phyloP scores from a whole-genome alignment of 2,113 vertebrate species.

The Clarias magur region DNA sequence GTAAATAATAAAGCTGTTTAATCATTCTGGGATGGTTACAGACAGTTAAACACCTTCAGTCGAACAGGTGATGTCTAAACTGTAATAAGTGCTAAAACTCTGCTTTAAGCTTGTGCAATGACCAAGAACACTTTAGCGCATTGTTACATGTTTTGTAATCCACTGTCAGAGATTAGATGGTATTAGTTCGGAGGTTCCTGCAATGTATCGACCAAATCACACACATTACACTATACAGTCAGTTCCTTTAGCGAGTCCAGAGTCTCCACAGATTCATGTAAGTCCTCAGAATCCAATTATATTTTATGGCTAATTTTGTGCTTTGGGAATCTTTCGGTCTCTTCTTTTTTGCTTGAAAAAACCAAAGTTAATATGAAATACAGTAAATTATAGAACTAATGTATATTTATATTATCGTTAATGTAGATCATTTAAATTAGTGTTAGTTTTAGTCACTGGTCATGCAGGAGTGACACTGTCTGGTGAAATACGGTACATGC shows the following conservation, averaged over 20 bases:
- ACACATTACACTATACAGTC: not conserved
- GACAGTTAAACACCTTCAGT: not conserved
- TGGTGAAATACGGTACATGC: not conserved
- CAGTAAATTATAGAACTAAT: not conserved
- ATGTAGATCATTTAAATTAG: not conserved
- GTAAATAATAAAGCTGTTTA: not conserved
- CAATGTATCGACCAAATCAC: not conserved
- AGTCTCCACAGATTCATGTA: conserved; percentile 29
- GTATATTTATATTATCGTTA: not conserved
- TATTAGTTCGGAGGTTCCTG: not conserved
- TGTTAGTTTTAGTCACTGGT: not conserved
- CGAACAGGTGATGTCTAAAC: not conserved
- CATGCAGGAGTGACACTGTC: not conserved
- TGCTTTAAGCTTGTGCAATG: conserved; percentile 7
- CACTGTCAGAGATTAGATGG: not conserved
- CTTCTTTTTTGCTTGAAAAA: not conserved
- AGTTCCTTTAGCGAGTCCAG: conserved; percentile 1
- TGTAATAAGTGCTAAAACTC: not conserved
- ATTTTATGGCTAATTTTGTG: not conserved
- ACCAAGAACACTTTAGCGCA: not conserved
- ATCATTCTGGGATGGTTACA: not conserved
- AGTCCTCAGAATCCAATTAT: conserved; percentile 8
- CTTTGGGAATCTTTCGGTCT: not conserved
- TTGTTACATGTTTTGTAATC: not conserved
- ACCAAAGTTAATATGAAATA: no score